A percentile compares a stretch with the other conserved stretches of the same genome.
phyloP scores from a whole-genome alignment of 1,140 invertebrate species.

The Diabrotica virgifera region DNA sequence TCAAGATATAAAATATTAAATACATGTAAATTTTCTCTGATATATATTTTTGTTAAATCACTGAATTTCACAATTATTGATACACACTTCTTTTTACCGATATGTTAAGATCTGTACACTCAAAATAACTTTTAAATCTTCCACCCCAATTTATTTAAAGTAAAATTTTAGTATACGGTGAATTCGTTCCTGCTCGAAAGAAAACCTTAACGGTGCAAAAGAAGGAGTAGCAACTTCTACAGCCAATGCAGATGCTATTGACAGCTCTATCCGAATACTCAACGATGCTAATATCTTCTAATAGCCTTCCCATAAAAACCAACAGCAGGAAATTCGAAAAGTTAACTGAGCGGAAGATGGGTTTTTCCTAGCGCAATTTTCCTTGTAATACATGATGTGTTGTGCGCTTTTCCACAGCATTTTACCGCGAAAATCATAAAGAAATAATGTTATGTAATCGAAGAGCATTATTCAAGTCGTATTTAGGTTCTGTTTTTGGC shows the following conservation, averaged over 20 bases:
- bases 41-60: too few relatives aligned
- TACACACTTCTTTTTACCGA: too few relatives aligned
- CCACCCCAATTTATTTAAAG: too few relatives aligned
- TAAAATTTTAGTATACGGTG: background rate
- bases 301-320: conserved; percentile 22
- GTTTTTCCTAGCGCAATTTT: conserved; percentile 17
- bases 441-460: conserved; percentile 20
- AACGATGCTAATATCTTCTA: conserved; percentile 20
- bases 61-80: too few relatives aligned
- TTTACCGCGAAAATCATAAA: conserved; percentile 11
- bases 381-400: conserved; percentile 19
- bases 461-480: conserved; percentile 13
- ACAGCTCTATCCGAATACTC: conserved; percentile 2
- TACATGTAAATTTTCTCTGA: too few relatives aligned
- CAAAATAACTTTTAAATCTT: too few relatives aligned
- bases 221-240: conserved; percentile 6
- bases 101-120: too few relatives aligned
- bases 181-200: background rate
- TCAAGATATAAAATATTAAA: too few relatives aligned
- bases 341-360: conserved; percentile 18
- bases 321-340: conserved; percentile 21
- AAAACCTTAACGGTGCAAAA: background rate
- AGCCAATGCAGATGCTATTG: conserved; percentile 16
- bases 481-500: conserved; percentile 16
- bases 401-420: conserved; percentile 6